A percentile compares a stretch with the other conserved stretches of the same genome.
Conservation (phyloP, 2,888 invertebrate genomes). For the Mesochorus sp. region DNA sequence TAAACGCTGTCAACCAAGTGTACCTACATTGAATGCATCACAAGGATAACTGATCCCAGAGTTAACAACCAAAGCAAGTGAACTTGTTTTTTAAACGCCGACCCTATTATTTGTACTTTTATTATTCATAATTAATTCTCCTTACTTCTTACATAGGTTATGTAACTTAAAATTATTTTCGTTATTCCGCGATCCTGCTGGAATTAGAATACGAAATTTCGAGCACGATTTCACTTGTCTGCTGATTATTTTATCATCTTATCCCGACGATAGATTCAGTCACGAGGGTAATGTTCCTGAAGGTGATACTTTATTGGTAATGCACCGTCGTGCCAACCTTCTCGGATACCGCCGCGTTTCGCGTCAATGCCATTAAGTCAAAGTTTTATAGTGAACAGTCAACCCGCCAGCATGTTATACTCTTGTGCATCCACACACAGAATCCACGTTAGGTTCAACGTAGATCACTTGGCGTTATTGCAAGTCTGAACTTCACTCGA, state of each 20-base stretch:
- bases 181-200: too few relatives aligned
- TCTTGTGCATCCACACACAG: not conserved
- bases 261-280: not conserved
- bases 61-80: conserved; percentile 24
- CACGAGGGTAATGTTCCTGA: conserved; percentile 25
- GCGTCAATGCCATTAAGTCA: conserved; percentile 45
- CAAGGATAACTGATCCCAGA: conserved; percentile 8
- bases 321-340: conserved; percentile 29
- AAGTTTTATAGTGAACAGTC: conserved; percentile 49
- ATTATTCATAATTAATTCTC: too few relatives aligned
- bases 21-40: conserved; percentile 23
- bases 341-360: conserved; percentile 3
- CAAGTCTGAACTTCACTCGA: conserved; percentile 58
- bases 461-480: conserved; percentile 59
- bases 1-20: conserved; percentile 2
- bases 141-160: too few relatives aligned
- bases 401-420: conserved; percentile 1
- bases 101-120: too few relatives aligned
- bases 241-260: conserved; percentile 42
- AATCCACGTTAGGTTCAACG: conserved; percentile 40
- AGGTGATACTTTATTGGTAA: conserved; percentile 43
- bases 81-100: too few relatives aligned
- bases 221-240: not conserved
- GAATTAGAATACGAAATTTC: too few relatives aligned
- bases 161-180: too few relatives aligned